phyloP scores from a whole-genome alignment of 2,888 invertebrate species.

The Odontothrips loti region DNA sequence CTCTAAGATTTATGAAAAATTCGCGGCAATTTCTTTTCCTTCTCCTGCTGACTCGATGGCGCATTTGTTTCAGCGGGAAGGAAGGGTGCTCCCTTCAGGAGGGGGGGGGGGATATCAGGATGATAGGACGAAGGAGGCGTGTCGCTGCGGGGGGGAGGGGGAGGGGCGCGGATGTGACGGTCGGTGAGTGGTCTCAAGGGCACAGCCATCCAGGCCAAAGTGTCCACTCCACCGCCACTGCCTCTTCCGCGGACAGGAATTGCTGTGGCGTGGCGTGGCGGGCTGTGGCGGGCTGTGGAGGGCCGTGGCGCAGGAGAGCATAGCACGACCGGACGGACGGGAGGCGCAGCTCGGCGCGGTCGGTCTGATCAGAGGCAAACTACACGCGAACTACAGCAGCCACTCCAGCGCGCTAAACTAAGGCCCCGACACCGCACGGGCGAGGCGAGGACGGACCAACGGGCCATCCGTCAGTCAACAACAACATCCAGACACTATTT shows the following conservation, averaged over 20 bases:
- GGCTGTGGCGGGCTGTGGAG: background rate
- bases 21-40: background rate
- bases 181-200: conserved; percentile 20
- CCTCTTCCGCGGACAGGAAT: background rate
- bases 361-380: too few relatives aligned
- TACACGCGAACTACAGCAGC: too few relatives aligned
- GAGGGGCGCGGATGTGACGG: background rate
- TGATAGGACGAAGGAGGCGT: background rate
- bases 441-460: too few relatives aligned
- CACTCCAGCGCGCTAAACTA: too few relatives aligned
- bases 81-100: background rate
- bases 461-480: too few relatives aligned
- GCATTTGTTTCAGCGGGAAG: background rate
- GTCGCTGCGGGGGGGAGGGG: background rate
- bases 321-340: background rate
- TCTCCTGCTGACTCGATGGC: background rate
- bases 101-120: background rate
- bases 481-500: too few relatives aligned
- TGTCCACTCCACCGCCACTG: background rate
- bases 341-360: background rate
- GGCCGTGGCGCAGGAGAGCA: background rate
- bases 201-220: conserved; percentile 16
- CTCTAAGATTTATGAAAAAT: background rate
- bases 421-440: too few relatives aligned
- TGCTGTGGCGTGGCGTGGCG: background rate